Percentiles rank a stretch among this genome's conserved stretches.
Conservation (phyloP, 2,888 invertebrate genomes). For the Craniophora ligustri region DNA sequence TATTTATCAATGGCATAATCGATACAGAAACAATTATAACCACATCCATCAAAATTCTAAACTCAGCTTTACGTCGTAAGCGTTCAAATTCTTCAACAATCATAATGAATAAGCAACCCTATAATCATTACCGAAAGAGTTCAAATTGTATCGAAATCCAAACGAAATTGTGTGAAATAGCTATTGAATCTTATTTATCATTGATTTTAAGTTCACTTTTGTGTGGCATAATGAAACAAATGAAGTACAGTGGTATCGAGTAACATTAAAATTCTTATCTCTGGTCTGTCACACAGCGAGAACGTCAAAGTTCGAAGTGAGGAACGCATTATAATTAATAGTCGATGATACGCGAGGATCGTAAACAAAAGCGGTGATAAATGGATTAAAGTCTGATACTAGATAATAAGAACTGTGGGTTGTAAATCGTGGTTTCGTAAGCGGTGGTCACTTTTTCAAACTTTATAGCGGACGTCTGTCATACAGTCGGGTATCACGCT, state of each 20-base stretch:
- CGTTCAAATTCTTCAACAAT: slow-evolving; percentile 62
- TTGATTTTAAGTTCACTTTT: slow-evolving; percentile 63
- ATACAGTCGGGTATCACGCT: slow-evolving; percentile 52
- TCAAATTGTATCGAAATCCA: slow-evolving; percentile 57
- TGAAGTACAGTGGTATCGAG: slow-evolving; percentile 77
- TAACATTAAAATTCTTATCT: slow-evolving; percentile 88
- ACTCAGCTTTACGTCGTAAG: slow-evolving; percentile 71
- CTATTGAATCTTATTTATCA: slow-evolving; percentile 47
- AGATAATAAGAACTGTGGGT: slow-evolving; percentile 84
- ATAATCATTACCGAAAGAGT: slow-evolving; percentile 56
- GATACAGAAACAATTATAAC: slow-evolving; percentile 89
- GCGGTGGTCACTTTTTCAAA: slow-evolving; percentile 76
- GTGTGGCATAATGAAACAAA: slow-evolving; percentile 46
- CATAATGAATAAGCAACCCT: slow-evolving; percentile 60
- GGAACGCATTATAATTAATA: slow-evolving; percentile 88
- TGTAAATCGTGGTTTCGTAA: slow-evolving; percentile 86
- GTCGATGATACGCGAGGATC: slow-evolving; percentile 87
- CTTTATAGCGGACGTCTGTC: slow-evolving; percentile 53
- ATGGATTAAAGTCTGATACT: slow-evolving; percentile 86
- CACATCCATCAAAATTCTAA: slow-evolving; percentile 87
- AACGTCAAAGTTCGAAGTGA: slow-evolving; percentile 88
- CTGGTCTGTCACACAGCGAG: slow-evolving; percentile 87
- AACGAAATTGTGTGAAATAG: slow-evolving; percentile 14
- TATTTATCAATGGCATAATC: slow-evolving; percentile 89
- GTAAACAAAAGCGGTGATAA: slow-evolving; percentile 89